Evolutionary conservation across 1,140 invertebrate species (phyloP).

Genomic region (Scaptomyza hsui): DNA sequence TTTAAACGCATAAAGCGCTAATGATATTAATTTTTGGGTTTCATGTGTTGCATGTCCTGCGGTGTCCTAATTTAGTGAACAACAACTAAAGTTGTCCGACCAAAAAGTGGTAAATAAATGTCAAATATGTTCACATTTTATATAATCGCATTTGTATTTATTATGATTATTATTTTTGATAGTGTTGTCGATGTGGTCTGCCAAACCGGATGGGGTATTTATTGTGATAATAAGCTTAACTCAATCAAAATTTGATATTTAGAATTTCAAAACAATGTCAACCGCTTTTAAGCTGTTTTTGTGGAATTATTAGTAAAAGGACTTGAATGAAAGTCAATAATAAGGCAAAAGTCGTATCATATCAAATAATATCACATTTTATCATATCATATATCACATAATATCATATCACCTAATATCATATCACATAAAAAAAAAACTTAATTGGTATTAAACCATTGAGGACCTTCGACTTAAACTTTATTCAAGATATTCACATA

Average conservation of each 20-base stretch:
- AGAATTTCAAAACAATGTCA: background rate
- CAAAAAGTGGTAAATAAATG: slow-evolving; percentile 31
- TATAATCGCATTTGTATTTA: slow-evolving; percentile 33
- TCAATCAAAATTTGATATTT: background rate
- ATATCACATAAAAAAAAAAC: too few relatives aligned
- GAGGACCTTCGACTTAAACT: too few relatives aligned
- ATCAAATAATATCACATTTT: too few relatives aligned
- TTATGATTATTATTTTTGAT: slow-evolving; percentile 14
- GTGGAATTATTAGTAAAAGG: too few relatives aligned
- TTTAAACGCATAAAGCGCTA: slow-evolving; percentile 20
- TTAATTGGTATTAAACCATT: too few relatives aligned
- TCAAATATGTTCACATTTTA: slow-evolving; percentile 25
- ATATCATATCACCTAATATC: too few relatives aligned
- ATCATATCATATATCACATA: too few relatives aligned
- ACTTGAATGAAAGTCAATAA: too few relatives aligned
- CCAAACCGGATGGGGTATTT: background rate
- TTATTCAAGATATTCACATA: too few relatives aligned
- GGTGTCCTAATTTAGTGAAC: slow-evolving; percentile 38
- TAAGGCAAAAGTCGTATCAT: too few relatives aligned
- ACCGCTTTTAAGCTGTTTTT: too few relatives aligned
- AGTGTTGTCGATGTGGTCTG: slow-evolving; percentile 6
- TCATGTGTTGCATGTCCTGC: slow-evolving; percentile 29
- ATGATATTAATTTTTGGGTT: slow-evolving; percentile 26
- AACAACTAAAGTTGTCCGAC: slow-evolving; percentile 21
- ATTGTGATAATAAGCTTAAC: slow-evolving; percentile 11